Evolutionary conservation across 2,797 vertebrate species (phyloP), one percentile per base, ranked within the genome.

Genomic region (Chaunax sp.): DNA sequence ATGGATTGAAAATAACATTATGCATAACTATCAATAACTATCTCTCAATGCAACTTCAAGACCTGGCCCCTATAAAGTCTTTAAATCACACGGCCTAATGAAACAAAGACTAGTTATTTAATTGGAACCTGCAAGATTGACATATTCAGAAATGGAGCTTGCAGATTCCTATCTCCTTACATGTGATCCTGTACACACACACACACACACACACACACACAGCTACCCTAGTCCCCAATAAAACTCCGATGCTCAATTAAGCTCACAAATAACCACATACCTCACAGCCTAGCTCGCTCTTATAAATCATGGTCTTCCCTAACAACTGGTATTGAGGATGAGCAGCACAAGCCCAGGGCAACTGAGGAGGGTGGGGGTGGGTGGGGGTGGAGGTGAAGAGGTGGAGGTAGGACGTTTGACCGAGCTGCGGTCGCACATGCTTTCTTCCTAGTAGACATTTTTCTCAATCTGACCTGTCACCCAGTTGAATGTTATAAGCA

Each of bases 381-480:
- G n/a, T 53, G 45, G 49, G 54, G 52, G 33, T 62, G 64, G 72
- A 50, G 68, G 78, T 41, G 58, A 73, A 74, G 65, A 64, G 79
- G 49, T 20, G 69, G 77, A 75, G 77, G 50, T 57, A 62, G 50
- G 46, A 72, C 49, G 13, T 84, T 78, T 38, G 81, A 71, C 68
- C 10, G 11, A 50, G 75, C 61, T 44, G 65, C 37, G 16, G 69
- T 47, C 40, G 37, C 13, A 63, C 45, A 33, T 67, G 77, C 69
- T 78, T 85, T 62, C 69, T 57, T 71, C 72, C 85, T 77, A 88
- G 82, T 81, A 74, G 78, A 85, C 85, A 93, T 94, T 93, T 93
- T 92, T 93, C 90, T 92, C 90, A 90, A 92, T 94, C 90, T 85
- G 73, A 64, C 72, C 87, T 90, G 92, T 92, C 90, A 90, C 60